Conservation (phyloP, 2,888 invertebrate genomes). For the Ophion costatus region DNA sequence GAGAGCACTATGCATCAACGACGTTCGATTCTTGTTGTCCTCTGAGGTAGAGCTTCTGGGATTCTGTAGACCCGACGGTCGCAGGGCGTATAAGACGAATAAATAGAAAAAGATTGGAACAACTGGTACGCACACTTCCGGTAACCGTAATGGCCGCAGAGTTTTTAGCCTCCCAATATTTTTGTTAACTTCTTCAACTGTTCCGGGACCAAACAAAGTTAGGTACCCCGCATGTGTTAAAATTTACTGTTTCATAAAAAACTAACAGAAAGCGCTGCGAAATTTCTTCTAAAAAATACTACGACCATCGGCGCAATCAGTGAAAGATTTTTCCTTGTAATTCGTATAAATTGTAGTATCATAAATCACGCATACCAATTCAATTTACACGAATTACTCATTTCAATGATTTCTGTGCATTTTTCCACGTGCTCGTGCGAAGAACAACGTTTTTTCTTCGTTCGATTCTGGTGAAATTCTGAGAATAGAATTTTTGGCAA, state of each 20-base stretch:
- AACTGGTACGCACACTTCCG: constrained; percentile 39
- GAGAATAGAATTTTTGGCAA: not conserved
- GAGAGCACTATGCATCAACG: constrained; percentile 11
- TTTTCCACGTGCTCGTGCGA: not conserved
- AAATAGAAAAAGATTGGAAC: constrained; percentile 11
- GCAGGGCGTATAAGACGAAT: not conserved
- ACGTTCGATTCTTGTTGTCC: constrained; percentile 51
- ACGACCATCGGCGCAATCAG: too few relatives aligned
- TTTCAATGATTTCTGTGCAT: not conserved
- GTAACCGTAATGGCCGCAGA: too few relatives aligned
- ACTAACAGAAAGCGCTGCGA: not conserved
- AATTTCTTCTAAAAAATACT: too few relatives aligned
- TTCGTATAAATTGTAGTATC: not conserved
- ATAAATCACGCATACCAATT: not conserved
- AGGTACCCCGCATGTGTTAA: too few relatives aligned
- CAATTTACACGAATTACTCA: not conserved
- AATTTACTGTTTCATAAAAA: not conserved
- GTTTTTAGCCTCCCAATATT: not conserved
- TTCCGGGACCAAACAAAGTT: not conserved
- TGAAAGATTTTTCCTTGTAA: not conserved
- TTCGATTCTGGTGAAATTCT: not conserved
- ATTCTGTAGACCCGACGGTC: constrained; percentile 66
- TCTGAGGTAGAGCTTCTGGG: constrained; percentile 79
- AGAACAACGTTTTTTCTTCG: not conserved
- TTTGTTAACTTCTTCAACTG: not conserved